Evolutionary conservation across 2,888 invertebrate species (phyloP).

Genomic region (Mycogona germanica): DNA sequence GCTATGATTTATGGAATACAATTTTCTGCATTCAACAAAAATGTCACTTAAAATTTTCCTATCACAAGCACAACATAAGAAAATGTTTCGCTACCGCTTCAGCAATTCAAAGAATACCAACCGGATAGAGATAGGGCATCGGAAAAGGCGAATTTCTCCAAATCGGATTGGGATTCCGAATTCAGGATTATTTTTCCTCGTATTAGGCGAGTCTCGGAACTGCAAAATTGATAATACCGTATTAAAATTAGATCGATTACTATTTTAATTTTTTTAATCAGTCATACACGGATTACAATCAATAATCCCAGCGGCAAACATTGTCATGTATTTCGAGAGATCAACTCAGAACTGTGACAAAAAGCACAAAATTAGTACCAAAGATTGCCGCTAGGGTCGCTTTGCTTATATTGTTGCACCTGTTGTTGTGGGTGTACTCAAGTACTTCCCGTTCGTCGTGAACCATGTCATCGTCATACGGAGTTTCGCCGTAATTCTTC

Average conservation of each 20-base stretch:
- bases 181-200: constrained; percentile 43
- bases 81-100: no score
- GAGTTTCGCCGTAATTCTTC: constrained; percentile 50
- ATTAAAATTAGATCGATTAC: no score
- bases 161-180: constrained; percentile 39
- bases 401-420: constrained; percentile 26
- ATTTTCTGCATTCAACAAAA: no score
- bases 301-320: no score
- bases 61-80: no score
- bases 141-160: constrained; percentile 89
- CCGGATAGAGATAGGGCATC: constrained; percentile 80
- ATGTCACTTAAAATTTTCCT: no score
- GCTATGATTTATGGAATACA: no score
- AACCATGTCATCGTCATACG: constrained; percentile 54
- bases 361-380: no score
- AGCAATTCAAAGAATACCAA: constrained; percentile 23
- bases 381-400: no score
- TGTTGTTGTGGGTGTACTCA: constrained; percentile 56
- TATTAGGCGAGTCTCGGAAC: constrained; percentile 37
- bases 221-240: constrained; percentile 24
- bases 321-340: not conserved
- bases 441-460: constrained; percentile 70
- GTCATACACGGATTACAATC: no score
- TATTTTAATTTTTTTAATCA: no score
- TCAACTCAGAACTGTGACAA: no score